Evolutionary conservation across 2,113 vertebrate species (phyloP).

Genomic region (Suricata suricatta): DNA sequence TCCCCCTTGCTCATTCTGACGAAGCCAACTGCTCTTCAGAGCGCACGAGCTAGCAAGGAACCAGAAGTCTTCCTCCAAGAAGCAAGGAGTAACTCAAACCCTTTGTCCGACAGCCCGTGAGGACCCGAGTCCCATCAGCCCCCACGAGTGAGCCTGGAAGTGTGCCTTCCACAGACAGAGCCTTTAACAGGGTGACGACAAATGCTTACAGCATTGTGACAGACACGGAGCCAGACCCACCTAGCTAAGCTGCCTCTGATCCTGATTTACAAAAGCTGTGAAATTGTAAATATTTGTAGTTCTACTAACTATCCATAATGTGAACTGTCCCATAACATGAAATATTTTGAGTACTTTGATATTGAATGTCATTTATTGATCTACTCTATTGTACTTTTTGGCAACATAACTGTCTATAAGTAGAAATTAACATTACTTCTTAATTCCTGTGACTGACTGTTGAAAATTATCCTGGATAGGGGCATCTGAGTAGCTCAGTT

Average conservation of each 20-base stretch:
- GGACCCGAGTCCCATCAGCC: not conserved
- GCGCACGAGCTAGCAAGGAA: not conserved
- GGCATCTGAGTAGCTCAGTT: too few species aligned
- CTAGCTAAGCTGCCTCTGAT: not conserved
- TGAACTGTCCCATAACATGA: not conserved
- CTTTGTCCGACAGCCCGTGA: accelerated
- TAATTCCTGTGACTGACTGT: not conserved
- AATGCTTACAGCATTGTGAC: not conserved
- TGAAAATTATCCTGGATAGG: not conserved
- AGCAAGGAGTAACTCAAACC: not conserved
- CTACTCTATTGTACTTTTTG: not conserved
- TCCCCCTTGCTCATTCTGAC: not conserved
- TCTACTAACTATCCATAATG: not conserved
- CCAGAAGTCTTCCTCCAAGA: not conserved
- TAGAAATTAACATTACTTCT: not conserved
- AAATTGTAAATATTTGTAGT: not conserved
- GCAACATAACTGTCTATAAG: not conserved
- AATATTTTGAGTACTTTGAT: not conserved
- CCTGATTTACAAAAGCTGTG: not conserved
- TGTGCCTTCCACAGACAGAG: not conserved
- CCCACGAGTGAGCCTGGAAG: not conserved
- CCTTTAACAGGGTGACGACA: not conserved
- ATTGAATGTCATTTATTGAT: not conserved
- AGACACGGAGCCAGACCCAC: not conserved
- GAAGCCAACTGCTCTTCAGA: not conserved